Percentiles rank a stretch among this genome's conserved stretches.
Evolutionary conservation across 1,140 invertebrate genomes (phyloP).

Genomic region (Drosophila nebulosa): DNA sequence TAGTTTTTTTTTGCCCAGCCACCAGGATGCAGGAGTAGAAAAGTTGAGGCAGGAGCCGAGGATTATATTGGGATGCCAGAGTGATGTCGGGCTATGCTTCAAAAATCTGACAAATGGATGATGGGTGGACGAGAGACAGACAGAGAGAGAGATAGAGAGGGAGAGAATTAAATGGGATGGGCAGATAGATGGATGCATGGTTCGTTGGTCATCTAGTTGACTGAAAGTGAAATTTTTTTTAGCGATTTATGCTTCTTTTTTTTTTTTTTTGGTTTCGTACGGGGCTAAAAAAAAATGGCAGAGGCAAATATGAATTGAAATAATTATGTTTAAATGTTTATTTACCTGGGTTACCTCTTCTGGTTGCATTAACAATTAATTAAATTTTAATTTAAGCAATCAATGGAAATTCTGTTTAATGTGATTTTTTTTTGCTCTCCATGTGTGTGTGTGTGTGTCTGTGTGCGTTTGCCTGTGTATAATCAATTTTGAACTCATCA

Average conservation of each 20-base stretch:
- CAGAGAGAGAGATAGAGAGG: conserved; percentile 22
- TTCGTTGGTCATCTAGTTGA: not conserved
- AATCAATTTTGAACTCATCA: conserved; percentile 50
- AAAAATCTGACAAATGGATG: conserved; percentile 51
- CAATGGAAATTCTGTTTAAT: not conserved
- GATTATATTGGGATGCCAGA: conserved; percentile 49
- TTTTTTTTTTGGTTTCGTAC: not conserved
- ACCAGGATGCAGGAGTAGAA: not conserved
- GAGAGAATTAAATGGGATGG: conserved; percentile 8
- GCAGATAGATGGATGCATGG: conserved; percentile 16
- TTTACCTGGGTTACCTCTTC: not conserved
- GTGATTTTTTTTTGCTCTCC: not conserved
- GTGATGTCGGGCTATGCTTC: conserved; percentile 35
- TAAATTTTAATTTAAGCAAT: not conserved
- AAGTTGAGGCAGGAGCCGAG: not conserved
- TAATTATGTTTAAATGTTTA: not conserved
- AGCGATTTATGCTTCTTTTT: not conserved
- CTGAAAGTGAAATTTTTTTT: not conserved
- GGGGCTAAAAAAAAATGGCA: too few relatives aligned
- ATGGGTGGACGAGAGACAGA: conserved; percentile 16
- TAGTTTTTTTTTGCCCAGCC: not conserved
- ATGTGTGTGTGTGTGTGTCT: conserved; percentile 9
- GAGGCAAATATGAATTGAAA: not conserved
- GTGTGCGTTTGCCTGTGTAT: conserved; percentile 1
- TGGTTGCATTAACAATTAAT: conserved; percentile 4